These are phyloP conservation scores for Parapristionchus giblindavisi DNA, from an alignment of 2,888 invertebrate species.

Conservation along the genomic window DNA sequence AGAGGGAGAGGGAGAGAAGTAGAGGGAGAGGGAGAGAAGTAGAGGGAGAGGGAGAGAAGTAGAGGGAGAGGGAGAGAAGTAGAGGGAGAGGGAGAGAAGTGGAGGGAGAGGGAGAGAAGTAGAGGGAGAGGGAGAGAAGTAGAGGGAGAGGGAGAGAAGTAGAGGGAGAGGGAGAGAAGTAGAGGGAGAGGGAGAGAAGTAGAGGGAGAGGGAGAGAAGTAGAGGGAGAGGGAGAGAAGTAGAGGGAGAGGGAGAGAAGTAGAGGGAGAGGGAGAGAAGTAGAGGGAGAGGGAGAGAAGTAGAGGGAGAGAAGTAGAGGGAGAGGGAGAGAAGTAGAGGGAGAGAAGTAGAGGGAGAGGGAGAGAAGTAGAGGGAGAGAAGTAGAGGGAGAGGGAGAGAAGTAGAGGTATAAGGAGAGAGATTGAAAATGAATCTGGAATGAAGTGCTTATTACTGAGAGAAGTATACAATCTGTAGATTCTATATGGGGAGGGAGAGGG, in stretches of 20 bases:
- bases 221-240: neutral
- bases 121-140: neutral
- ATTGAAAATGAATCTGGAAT: neutral
- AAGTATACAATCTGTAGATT: too few species aligned
- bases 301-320: neutral
- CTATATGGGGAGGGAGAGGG: too few species aligned
- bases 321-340: neutral
- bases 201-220: conserved; percentile 3
- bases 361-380: conserved; percentile 15
- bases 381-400: neutral
- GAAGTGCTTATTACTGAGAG: too few species aligned
- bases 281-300: neutral
- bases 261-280: neutral
- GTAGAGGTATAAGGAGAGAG: neutral
- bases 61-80: conserved; percentile 1
- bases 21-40: too few species aligned
- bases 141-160: conserved; percentile 14
- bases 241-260: neutral
- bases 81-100: neutral
- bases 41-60: too few species aligned
- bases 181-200: too few species aligned
- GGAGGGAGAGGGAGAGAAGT: neutral
- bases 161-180: conserved; percentile 4
- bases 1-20: neutral
- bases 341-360: neutral